Conservation (phyloP, 2,888 invertebrate species). For the Nebria brevicollis region DNA sequence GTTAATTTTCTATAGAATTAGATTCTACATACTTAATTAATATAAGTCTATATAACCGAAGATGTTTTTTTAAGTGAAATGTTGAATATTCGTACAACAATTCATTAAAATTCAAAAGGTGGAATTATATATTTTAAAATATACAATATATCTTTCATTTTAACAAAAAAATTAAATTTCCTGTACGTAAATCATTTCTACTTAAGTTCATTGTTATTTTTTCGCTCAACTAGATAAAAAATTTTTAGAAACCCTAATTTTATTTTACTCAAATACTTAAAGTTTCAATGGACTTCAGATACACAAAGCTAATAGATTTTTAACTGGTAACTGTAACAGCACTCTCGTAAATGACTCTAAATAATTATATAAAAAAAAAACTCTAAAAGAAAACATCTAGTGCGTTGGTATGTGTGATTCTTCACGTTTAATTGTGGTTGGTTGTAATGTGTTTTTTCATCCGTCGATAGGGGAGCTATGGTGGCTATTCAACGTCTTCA, state of each 20-base stretch:
- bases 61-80: too few relatives aligned
- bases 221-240: background rate
- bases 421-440: slow-evolving; percentile 43
- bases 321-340: background rate
- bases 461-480: slow-evolving; percentile 5
- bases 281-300: background rate
- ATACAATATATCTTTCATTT: too few relatives aligned
- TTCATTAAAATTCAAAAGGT: too few relatives aligned
- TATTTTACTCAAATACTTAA: background rate
- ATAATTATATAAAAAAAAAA: slow-evolving; percentile 23
- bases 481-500: slow-evolving; percentile 39
- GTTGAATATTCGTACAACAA: too few relatives aligned
- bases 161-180: too few relatives aligned
- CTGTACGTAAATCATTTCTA: too few relatives aligned
- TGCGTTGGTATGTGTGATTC: slow-evolving; percentile 32
- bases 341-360: background rate
- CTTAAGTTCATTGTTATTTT: too few relatives aligned
- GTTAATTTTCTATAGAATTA: too few relatives aligned
- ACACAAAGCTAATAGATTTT: background rate
- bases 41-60: too few relatives aligned
- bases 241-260: background rate
- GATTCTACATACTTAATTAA: too few relatives aligned
- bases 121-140: too few relatives aligned
- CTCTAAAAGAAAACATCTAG: slow-evolving; percentile 29
- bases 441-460: slow-evolving; percentile 40